Evolutionary conservation across 1,140 invertebrate genomes (phyloP).

Genomic region (Euglossa dilemma): DNA sequence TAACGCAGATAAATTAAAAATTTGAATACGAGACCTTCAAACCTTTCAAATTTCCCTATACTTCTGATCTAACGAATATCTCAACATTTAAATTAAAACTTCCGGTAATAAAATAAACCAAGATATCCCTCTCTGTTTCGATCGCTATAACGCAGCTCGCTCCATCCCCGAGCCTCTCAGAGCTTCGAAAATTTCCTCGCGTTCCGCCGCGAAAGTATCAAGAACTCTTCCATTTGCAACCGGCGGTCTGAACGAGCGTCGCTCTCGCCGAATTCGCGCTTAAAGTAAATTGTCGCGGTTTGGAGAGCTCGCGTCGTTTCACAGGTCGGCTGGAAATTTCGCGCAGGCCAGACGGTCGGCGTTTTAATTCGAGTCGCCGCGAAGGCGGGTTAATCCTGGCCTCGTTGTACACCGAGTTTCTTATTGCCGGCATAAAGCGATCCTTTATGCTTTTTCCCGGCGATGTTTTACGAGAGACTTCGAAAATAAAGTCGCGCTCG

Average conservation of each 20-base stretch:
- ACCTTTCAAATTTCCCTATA: no score
- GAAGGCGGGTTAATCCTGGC: conserved; percentile 8
- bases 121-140: no score
- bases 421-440: conserved; percentile 21
- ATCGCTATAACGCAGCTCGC: no score
- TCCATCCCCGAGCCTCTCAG: neutral
- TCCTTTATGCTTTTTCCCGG: conserved; percentile 24
- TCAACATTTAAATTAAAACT: no score
- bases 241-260: neutral
- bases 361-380: conserved; percentile 14
- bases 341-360: neutral
- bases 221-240: neutral
- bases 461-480: conserved; percentile 18
- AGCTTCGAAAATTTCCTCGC: neutral
- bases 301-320: neutral
- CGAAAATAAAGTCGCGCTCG: neutral
- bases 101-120: no score
- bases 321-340: neutral
- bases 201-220: neutral
- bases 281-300: conserved; percentile 4
- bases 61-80: no score
- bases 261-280: neutral
- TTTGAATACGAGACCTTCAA: no score
- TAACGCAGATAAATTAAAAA: no score
- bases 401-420: neutral